Conservation (phyloP, 2,888 invertebrate genomes). For the Ichneumoninae sp. region DNA sequence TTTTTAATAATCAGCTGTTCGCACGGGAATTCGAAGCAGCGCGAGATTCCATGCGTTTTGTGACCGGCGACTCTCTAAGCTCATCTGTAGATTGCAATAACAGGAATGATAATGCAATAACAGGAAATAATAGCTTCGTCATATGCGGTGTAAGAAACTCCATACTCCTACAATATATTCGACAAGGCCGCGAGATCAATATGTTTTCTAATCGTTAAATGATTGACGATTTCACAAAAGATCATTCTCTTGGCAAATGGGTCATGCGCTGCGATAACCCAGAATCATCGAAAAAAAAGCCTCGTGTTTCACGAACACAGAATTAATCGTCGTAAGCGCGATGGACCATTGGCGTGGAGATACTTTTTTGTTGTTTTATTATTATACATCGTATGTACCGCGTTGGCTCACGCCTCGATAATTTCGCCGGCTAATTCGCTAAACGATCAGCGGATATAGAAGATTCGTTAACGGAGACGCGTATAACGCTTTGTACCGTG, state of each 20-base stretch:
- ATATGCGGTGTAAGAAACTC: background rate
- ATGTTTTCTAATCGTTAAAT: background rate
- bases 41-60: background rate
- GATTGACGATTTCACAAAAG: slow-evolving; percentile 11
- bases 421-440: slow-evolving; percentile 1
- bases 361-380: background rate
- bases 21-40: background rate
- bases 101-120: background rate
- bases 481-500: background rate
- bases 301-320: background rate
- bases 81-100: background rate
- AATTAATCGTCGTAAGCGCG: background rate
- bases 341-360: background rate
- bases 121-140: background rate
- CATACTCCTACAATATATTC: background rate
- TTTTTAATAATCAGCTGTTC: background rate
- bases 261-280: slow-evolving; percentile 21
- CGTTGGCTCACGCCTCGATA: background rate
- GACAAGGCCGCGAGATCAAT: background rate
- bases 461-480: background rate
- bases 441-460: background rate
- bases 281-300: slow-evolving; percentile 6
- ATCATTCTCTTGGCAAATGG: slow-evolving; percentile 4
- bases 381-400: background rate
- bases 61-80: background rate